phyloP scores from a whole-genome alignment of 1,140 invertebrate species.

The Phortica variegata region DNA sequence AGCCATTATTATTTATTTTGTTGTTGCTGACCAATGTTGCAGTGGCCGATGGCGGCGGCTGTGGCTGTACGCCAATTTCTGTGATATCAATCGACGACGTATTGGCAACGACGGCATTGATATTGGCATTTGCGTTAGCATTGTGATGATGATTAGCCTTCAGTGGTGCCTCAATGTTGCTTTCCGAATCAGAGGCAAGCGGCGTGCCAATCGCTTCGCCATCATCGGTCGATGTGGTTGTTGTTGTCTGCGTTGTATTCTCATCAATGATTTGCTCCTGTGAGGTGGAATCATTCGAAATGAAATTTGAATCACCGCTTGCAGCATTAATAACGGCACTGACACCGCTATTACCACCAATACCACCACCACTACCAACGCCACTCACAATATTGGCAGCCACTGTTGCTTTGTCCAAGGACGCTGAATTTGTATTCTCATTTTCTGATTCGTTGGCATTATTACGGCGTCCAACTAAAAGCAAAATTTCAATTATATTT shows the following conservation, averaged over 20 bases:
- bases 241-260: conserved; percentile 55
- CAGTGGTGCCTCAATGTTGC: conserved; percentile 63
- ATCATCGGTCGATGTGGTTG: conserved; percentile 49
- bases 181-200: conserved; percentile 53
- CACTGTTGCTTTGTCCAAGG: no score
- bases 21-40: conserved; percentile 27
- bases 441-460: conserved; percentile 59
- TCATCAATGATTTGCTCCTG: conserved; percentile 52
- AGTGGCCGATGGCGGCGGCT: conserved; percentile 6
- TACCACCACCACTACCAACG: conserved; percentile 23
- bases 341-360: conserved; percentile 54
- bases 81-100: no score
- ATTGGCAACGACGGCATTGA: conserved; percentile 8
- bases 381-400: conserved; percentile 17
- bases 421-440: conserved; percentile 56
- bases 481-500: conserved; percentile 1
- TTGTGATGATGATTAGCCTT: conserved; percentile 56
- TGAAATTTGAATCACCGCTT: conserved; percentile 49
- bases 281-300: conserved; percentile 53
- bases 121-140: no score
- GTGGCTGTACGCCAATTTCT: conserved; percentile 12
- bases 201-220: conserved; percentile 38
- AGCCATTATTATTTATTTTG: conserved; percentile 31
- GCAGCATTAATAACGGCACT: conserved; percentile 35
- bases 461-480: conserved; percentile 60